Percentiles rank a stretch among this genome's conserved stretches.
phyloP scores from a whole-genome alignment of 2,888 invertebrate genomes.

The Odontomyia ornata region DNA sequence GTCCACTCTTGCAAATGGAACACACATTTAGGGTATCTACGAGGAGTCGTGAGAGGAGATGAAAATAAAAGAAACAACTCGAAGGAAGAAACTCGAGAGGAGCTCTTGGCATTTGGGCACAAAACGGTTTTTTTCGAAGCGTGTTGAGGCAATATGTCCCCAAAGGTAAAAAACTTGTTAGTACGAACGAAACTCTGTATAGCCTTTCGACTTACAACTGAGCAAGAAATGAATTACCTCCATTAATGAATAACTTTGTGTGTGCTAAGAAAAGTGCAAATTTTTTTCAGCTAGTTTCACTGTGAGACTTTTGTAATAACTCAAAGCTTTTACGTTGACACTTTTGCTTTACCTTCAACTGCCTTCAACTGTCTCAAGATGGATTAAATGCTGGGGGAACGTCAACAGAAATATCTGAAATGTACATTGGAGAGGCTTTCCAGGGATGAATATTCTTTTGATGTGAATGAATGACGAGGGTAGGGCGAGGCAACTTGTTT shows the following conservation, averaged over 20 bases:
- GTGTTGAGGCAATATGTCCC: background rate
- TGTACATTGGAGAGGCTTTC: too few relatives aligned
- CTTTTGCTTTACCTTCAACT: background rate
- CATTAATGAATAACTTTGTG: slow-evolving; percentile 20
- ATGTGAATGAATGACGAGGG: too few relatives aligned
- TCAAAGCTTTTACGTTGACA: background rate
- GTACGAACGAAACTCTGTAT: background rate
- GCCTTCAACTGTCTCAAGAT: background rate
- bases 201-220: slow-evolving; percentile 12
- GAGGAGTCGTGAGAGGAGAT: background rate
- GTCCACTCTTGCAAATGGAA: background rate
- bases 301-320: background rate
- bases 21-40: background rate
- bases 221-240: slow-evolving; percentile 22
- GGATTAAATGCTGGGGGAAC: background rate
- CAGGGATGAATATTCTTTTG: too few relatives aligned
- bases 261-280: background rate
- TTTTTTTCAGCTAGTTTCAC: background rate
- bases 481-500: too few relatives aligned
- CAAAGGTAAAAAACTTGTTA: background rate
- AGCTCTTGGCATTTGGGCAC: background rate
- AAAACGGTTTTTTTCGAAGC: background rate
- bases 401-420: too few relatives aligned
- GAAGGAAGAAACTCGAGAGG: background rate
- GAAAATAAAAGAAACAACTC: slow-evolving; percentile 21